These are phyloP conservation scores for Drosophila neotestacea DNA, from an alignment of 2,888 invertebrate genomes.

Conservation along the genomic window DNA sequence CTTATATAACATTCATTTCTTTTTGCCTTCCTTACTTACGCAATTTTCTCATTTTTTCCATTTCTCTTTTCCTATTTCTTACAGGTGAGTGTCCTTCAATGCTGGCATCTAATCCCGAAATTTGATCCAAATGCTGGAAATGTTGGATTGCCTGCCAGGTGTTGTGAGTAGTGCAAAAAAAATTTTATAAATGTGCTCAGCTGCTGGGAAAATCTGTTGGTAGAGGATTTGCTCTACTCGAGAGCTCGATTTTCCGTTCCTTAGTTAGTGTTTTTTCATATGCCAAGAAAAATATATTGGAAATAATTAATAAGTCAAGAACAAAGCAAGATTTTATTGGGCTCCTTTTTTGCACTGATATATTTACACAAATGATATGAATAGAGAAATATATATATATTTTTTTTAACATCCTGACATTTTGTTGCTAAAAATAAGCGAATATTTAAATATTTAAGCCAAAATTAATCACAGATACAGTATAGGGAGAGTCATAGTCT, in stretches of 20 bases:
- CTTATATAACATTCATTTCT: slow-evolving; percentile 30
- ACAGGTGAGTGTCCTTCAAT: slow-evolving; percentile 56
- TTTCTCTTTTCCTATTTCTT: slow-evolving; percentile 23
- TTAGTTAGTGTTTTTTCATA: not conserved
- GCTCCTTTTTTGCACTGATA: too few relatives aligned
- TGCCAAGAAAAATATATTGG: too few relatives aligned
- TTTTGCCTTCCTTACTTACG: slow-evolving; percentile 20
- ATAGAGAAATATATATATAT: too few relatives aligned
- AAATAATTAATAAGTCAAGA: too few relatives aligned
- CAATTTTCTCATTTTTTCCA: slow-evolving; percentile 2
- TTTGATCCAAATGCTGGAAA: not conserved
- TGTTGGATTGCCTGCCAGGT: not conserved
- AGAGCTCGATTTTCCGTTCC: not conserved
- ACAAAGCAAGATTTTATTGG: too few relatives aligned
- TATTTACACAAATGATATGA: too few relatives aligned
- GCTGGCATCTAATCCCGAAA: too few relatives aligned
- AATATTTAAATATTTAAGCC: not conserved
- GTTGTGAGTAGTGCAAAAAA: slow-evolving; percentile 6
- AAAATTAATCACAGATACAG: slow-evolving; percentile 3
- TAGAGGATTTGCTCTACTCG: not conserved
- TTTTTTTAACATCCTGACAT: too few relatives aligned
- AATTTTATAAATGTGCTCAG: slow-evolving; percentile 1
- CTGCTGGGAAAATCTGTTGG: not conserved
- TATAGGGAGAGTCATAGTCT: not conserved
- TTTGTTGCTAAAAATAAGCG: too few relatives aligned